Base-by-base conservation (phyloP, 2,888 invertebrate species). In the Fragum whitleyi region DNA sequence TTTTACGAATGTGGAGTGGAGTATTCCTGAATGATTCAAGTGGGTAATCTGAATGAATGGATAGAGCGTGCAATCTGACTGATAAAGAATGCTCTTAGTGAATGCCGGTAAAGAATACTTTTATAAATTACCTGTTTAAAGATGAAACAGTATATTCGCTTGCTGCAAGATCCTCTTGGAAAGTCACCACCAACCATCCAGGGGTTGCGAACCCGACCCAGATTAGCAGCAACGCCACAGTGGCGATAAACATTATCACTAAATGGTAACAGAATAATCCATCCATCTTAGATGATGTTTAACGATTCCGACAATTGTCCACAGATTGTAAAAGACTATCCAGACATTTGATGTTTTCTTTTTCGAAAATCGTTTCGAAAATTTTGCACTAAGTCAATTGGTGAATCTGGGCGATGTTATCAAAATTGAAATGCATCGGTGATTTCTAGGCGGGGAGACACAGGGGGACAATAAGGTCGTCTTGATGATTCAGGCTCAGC, bases 161-260 rank as follows among this genome's bases (percentile, higher is more conserved):
- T 1, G 21, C n/a, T 0, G 81, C 81, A n/a, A 42, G 36, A 1
- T 16, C 11, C 51, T 84, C 84, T 61, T 84, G 84, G n/a, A 84
- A 81, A 11, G 81, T 84, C 5, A 84, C 75, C 14, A 68, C 84
- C 14, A 84, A 53, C 84, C 81, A 84, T 6, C 81, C 84, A 6
- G 84, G 84, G 5, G 81, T 84, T 14, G 78, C 62, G 32, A 78
- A 81, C 6, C 78, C 77, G 7, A 76, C 47, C 78, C 77, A 78
- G 19, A 84, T 47, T 2, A 84, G 70, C 11, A 61, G 57, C 29
- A 84, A 73, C 6, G 80, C 72, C 19, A 78, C 29, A 0, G 80
- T 62, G 0, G 83, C 75, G n/a, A 84, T 21, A 0, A 84, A 42
- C 78, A 84, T 75, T 65, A 84, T 32, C 39, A 81, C 70, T 2